A percentile compares a stretch with the other conserved stretches of the same genome.
Conservation (phyloP, 2,113 vertebrate genomes). For the Hyla sarda region DNA sequence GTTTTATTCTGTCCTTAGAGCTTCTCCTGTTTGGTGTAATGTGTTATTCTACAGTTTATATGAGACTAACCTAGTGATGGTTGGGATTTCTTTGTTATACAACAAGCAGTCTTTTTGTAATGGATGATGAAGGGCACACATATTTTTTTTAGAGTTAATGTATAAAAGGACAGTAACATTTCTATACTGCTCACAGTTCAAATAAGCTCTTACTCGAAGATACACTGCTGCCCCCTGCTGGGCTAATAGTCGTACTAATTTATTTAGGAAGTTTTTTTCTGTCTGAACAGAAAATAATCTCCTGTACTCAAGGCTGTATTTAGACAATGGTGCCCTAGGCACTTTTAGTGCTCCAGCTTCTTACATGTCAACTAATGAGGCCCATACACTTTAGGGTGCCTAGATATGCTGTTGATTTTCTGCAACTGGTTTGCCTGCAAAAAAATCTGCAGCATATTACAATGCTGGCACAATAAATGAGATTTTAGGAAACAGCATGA, state of each 20-base stretch:
- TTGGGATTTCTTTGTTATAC: neutral
- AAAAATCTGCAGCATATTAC: too few relatives aligned
- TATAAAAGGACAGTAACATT: neutral
- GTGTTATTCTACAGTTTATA: neutral
- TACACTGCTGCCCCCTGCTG: slow-evolving; percentile 47
- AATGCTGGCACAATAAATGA: too few relatives aligned
- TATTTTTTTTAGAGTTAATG: neutral
- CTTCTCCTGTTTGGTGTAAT: neutral
- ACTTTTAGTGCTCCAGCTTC: too few relatives aligned
- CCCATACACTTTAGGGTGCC: too few relatives aligned
- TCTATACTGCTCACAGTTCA: neutral
- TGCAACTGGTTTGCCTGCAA: too few relatives aligned
- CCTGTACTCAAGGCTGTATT: too few relatives aligned
- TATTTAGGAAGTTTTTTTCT: neutral
- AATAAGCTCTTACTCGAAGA: neutral
- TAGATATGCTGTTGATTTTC: too few relatives aligned
- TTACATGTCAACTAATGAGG: too few relatives aligned
- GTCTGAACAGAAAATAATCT: too few relatives aligned
- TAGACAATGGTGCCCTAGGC: too few relatives aligned
- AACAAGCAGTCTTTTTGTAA: neutral
- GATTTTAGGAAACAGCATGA: too few relatives aligned
- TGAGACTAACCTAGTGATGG: neutral
- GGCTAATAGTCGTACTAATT: neutral
- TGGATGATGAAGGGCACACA: neutral
- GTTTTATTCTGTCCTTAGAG: too few relatives aligned